Evolutionary conservation across 2,797 vertebrate genomes (phyloP), one percentile per base, ranked within the genome.

Genomic region (Trematomus bernacchii): DNA sequence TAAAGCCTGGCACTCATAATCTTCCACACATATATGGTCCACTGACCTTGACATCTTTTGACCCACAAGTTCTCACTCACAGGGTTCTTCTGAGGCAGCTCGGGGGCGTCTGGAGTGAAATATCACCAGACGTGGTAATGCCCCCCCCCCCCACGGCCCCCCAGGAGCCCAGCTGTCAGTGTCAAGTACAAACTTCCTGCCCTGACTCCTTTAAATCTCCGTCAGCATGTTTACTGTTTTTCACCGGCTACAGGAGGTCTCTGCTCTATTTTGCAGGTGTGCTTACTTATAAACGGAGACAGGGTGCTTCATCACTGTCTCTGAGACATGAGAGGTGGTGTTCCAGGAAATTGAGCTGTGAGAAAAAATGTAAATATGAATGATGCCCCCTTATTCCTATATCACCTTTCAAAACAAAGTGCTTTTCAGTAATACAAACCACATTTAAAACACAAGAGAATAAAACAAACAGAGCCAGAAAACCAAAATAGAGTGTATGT

Each of bases 221-320:
- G 8, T 82, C 79, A 79, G 66, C 70, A 74, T 50, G 59, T 80
- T 37, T 74, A n/a, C 52, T 70, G 51, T 11, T 10, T 4, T 11
- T 53, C 61, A 69, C 58, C 40, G 77, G 47, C 15, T 51, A 18
- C 33, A 69, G 59, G 51, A 80, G 27, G 67, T 70, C 18, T 15
- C 37, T 63, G 40, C 43, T 54, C 3, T 27, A 33, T 30, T 42
- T 54, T 67, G 23, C 55, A 75, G 16, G 0, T 11, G 1, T 37
- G 66, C 42, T 48, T 40, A 14, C 6, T 10, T 50, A 46, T 43
- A 30, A 52, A 53, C 3, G 42, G 10, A 59, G 14, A 55, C 18
- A 8, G 10, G 10, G 1, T 11, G 3, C 3, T 40, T 52, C 9
- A 18, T 69, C 9, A 21, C 18, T 61, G 54, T 19, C 37, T 2